A percentile compares a stretch with the other conserved stretches of the same genome.
phyloP scores from a whole-genome alignment of 2,113 vertebrate species.

The Cyprinus carpio region DNA sequence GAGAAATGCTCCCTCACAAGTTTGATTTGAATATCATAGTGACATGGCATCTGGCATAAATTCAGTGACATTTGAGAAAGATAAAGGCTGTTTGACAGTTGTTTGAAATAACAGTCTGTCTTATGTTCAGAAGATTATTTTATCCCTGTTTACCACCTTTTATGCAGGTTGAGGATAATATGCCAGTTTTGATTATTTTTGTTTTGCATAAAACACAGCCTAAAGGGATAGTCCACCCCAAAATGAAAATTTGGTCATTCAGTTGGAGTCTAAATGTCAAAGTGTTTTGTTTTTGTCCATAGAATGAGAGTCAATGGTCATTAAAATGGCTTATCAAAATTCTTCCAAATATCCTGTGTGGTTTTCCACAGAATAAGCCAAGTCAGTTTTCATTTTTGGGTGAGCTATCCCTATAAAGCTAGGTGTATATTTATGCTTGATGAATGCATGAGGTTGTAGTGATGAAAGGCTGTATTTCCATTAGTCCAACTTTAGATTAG shows the following conservation, averaged over 20 bases:
- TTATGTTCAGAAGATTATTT: background rate
- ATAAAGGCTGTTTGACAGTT: background rate
- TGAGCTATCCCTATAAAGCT: too few species aligned
- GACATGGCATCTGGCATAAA: constrained; percentile 56
- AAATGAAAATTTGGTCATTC: too few species aligned
- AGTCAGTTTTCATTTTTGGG: too few species aligned
- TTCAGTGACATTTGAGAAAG: constrained; percentile 64
- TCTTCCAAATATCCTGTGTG: background rate
- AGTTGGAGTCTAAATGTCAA: too few species aligned
- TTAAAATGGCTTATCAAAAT: background rate
- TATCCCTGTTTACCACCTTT: background rate
- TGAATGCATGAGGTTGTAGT: background rate
- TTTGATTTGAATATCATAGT: constrained; percentile 58
- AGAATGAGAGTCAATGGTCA: background rate
- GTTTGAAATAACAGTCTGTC: background rate
- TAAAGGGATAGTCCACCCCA: too few species aligned
- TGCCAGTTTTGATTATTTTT: too few species aligned
- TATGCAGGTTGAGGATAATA: too few species aligned
- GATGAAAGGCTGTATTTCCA: background rate
- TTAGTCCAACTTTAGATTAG: background rate
- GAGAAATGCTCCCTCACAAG: constrained; percentile 59
- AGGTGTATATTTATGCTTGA: background rate
- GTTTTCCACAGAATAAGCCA: too few species aligned
- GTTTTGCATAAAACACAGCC: too few species aligned
- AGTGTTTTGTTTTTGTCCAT: background rate